These are phyloP conservation scores for Misgurnus mizolepis DNA, from an alignment of 2,113 vertebrate genomes.

Conservation along the genomic window DNA sequence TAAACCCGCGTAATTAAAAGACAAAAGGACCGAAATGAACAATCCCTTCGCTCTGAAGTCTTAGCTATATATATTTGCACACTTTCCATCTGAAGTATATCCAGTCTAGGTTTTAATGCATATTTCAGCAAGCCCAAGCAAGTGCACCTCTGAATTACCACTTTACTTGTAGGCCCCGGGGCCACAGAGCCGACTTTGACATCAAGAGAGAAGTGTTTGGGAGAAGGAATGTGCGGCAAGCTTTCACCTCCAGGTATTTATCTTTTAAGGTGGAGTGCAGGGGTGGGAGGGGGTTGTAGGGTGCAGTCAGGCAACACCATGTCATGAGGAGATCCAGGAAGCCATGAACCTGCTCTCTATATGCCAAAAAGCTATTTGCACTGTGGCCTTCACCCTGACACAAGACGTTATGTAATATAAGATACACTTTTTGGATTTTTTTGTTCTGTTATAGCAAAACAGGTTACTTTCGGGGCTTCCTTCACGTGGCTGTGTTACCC, in stretches of 20 bases:
- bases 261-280: slow-evolving; percentile 75
- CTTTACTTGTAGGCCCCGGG: slow-evolving; percentile 83
- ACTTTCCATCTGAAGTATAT: slow-evolving; percentile 72
- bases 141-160: slow-evolving; percentile 87
- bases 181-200: slow-evolving; percentile 90
- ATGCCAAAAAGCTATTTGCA: neutral
- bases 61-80: slow-evolving; percentile 63
- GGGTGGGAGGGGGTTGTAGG: slow-evolving; percentile 35
- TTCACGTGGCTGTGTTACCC: neutral
- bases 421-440: neutral
- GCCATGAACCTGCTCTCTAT: slow-evolving; percentile 63
- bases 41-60: slow-evolving; percentile 58
- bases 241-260: slow-evolving; percentile 94
- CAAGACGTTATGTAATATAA: neutral
- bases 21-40: slow-evolving; percentile 47
- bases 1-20: slow-evolving; percentile 56
- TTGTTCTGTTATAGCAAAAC: neutral
- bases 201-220: slow-evolving; percentile 87
- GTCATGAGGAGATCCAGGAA: slow-evolving; percentile 68
- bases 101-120: slow-evolving; percentile 87
- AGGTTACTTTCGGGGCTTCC: neutral
- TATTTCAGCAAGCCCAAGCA: slow-evolving; percentile 96
- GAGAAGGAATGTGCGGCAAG: slow-evolving; percentile 94
- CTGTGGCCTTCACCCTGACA: neutral
- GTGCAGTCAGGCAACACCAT: slow-evolving; percentile 71